phyloP scores from a whole-genome alignment of 2,888 invertebrate genomes.

The Augochlorella aurata region DNA sequence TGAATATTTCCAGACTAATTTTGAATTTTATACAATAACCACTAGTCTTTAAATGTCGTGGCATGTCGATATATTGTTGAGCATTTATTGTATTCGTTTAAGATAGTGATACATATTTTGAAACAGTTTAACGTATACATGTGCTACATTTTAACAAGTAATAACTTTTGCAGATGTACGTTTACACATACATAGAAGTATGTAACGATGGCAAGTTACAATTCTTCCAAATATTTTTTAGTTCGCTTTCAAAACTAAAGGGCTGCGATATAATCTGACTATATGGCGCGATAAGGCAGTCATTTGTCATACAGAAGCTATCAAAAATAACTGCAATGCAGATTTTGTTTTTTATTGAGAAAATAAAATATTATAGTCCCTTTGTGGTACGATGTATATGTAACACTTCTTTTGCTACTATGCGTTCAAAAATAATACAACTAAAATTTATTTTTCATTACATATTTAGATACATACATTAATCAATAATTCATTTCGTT shows the following conservation, averaged over 20 bases:
- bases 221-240: neutral
- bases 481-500: neutral
- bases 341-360: neutral
- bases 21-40: too few species aligned
- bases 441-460: neutral
- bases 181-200: neutral
- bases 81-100: too few species aligned
- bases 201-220: neutral
- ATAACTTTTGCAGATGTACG: too few species aligned
- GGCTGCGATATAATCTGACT: neutral
- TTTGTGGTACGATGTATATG: neutral
- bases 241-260: neutral
- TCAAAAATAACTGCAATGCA: slow-evolving; percentile 1
- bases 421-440: neutral
- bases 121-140: too few species aligned
- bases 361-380: neutral
- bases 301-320: neutral
- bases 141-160: too few species aligned
- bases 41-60: too few species aligned
- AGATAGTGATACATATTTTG: too few species aligned
- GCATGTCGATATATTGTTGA: too few species aligned
- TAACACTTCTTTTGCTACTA: neutral
- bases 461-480: too few species aligned
- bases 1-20: too few species aligned
- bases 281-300: neutral